Conservation (phyloP, 2,888 invertebrate genomes). For the Abrostola tripartita region DNA sequence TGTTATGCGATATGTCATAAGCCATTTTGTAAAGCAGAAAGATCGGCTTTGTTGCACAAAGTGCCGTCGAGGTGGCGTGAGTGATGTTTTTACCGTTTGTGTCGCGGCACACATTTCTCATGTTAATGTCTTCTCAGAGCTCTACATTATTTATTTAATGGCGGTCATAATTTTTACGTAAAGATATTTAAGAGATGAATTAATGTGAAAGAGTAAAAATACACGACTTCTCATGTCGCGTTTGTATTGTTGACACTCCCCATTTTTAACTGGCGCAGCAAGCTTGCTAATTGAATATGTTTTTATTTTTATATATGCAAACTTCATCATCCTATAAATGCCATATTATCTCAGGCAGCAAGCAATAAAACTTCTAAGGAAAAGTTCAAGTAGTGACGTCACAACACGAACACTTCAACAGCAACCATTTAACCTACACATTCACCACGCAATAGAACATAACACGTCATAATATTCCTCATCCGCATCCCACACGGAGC, state of each 20-base stretch:
- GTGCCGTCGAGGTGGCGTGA: conserved; percentile 68
- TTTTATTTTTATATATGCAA: too few species aligned
- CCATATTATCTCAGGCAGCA: too few species aligned
- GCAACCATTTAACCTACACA: conserved; percentile 21
- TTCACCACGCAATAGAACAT: conserved; percentile 22
- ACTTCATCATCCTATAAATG: too few species aligned
- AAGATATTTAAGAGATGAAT: conserved; percentile 49
- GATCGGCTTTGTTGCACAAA: conserved; percentile 68
- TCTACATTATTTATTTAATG: conserved; percentile 67
- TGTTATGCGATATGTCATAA: conserved; percentile 58
- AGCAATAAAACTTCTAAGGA: not conserved
- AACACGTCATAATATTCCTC: conserved; percentile 30
- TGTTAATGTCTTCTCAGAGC: conserved; percentile 64
- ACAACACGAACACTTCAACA: not conserved
- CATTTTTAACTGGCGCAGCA: too few species aligned
- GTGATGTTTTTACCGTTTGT: conserved; percentile 67
- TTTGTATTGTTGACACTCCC: conserved; percentile 12
- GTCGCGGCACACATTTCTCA: conserved; percentile 60
- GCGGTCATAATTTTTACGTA: conserved; percentile 57
- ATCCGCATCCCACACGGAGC: conserved; percentile 16
- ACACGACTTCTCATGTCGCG: conserved; percentile 10
- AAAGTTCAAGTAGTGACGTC: not conserved
- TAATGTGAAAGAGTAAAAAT: conserved; percentile 37
- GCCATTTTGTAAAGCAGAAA: conserved; percentile 64
- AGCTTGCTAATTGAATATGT: too few species aligned